A percentile compares a stretch with the other conserved stretches of the same genome.
These are phyloP conservation scores for Acanthopagrus latus DNA, from an alignment of 2,797 vertebrate species.

Conservation along the genomic window DNA sequence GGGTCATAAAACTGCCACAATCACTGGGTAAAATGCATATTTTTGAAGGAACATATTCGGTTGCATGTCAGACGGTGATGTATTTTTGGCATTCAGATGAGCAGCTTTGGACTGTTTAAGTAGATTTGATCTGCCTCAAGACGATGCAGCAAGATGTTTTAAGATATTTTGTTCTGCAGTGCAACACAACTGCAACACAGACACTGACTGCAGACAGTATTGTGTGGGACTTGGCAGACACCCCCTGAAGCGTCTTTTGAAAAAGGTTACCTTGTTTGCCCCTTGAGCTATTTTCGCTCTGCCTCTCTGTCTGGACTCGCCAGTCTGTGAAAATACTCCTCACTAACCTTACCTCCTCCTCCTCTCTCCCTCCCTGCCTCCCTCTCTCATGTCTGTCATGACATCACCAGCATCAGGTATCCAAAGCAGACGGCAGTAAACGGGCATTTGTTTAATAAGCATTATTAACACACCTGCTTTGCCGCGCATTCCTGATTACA, in stretches of 20 bases:
- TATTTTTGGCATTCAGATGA: constrained; percentile 51
- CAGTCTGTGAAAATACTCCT: constrained; percentile 83
- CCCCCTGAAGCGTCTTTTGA: constrained; percentile 81
- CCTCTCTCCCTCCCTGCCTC: constrained; percentile 40
- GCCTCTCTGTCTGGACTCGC: constrained; percentile 81
- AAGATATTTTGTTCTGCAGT: constrained; percentile 72
- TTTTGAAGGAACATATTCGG: constrained; percentile 34
- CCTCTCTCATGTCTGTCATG: constrained; percentile 73
- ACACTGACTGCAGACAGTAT: constrained; percentile 81
- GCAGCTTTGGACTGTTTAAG: constrained; percentile 38
- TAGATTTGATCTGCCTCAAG: constrained; percentile 57
- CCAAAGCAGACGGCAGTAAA: constrained; percentile 86
- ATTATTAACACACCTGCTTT: constrained; percentile 85
- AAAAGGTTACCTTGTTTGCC: constrained; percentile 85
- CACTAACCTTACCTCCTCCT: constrained; percentile 71
- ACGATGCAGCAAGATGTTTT: constrained; percentile 64
- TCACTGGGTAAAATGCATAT: constrained; percentile 31
- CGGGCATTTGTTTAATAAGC: constrained; percentile 77
- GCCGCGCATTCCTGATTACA: constrained; percentile 85
- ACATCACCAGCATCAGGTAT: constrained; percentile 82
- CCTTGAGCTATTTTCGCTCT: constrained; percentile 83
- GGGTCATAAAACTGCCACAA: constrained; percentile 2
- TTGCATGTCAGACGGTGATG: constrained; percentile 35
- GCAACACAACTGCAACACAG: constrained; percentile 74
- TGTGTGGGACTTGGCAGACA: constrained; percentile 86